phyloP scores from a whole-genome alignment of 2,113 vertebrate genomes.

The Seriola aureovittata region DNA sequence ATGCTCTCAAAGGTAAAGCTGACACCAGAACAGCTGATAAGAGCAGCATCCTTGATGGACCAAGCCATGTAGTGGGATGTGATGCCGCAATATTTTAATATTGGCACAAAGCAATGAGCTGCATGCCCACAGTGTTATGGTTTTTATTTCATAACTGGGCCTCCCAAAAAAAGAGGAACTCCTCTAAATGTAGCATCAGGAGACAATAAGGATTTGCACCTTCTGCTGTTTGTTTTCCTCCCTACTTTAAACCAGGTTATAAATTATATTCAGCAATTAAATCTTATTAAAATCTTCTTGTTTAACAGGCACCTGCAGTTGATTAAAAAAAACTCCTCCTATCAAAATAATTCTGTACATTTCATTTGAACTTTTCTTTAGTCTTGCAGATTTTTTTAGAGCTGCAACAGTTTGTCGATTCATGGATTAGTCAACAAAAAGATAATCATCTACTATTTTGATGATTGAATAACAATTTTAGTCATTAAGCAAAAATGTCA shows the following conservation, averaged over 20 bases:
- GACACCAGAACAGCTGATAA: constrained; percentile 51
- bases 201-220: background rate
- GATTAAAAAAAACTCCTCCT: no score
- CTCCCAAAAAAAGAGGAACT: background rate
- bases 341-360: background rate
- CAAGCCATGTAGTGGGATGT: constrained; percentile 36
- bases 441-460: no score
- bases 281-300: no score
- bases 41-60: constrained; percentile 20
- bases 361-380: background rate
- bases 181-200: background rate
- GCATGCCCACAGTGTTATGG: constrained; percentile 26
- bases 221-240: background rate
- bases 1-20: constrained; percentile 7
- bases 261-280: background rate
- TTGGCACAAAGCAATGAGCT: constrained; percentile 58
- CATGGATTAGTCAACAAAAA: no score
- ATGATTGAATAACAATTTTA: no score
- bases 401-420: no score
- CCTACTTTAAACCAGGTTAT: background rate
- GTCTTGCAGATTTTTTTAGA: no score
- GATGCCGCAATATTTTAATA: constrained; percentile 75
- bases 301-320: no score
- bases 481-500: no score
- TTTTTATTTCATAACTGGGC: constrained; percentile 1